These are phyloP conservation scores for Polietes domitor DNA, from an alignment of 2,888 invertebrate species.

Conservation along the genomic window DNA sequence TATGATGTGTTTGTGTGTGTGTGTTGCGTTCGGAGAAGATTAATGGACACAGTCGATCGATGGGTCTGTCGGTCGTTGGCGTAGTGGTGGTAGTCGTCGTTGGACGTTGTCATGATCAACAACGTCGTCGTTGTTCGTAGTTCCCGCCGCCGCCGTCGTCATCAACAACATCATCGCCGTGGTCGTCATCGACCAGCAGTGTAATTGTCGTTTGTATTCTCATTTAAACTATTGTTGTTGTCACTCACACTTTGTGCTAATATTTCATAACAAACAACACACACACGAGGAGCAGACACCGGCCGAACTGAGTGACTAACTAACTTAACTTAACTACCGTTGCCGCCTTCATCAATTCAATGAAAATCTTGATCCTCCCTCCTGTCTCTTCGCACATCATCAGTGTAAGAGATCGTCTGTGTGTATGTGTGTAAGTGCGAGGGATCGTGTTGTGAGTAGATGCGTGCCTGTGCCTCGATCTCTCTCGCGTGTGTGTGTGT, in stretches of 20 bases:
- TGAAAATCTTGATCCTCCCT: neutral
- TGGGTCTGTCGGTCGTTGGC: too few relatives aligned
- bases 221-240: neutral
- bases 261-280: neutral
- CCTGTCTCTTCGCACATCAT: neutral
- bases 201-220: neutral
- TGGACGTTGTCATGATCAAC: neutral
- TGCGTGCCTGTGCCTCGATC: conserved; percentile 3
- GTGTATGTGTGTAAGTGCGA: neutral
- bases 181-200: too few relatives aligned
- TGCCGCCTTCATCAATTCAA: neutral
- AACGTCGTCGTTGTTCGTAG: neutral
- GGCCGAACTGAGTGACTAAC: too few relatives aligned
- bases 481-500: neutral
- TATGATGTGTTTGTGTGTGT: neutral
- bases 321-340: neutral
- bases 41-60: neutral
- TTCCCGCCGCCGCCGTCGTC: neutral
- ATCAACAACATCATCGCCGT: neutral
- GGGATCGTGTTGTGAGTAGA: neutral
- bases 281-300: neutral
- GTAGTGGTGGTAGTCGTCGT: neutral
- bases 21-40: neutral
- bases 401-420: neutral
- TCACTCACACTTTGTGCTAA: neutral